Base-by-base conservation (phyloP, 2,888 invertebrate genomes). In the Rhagium mordax region DNA sequence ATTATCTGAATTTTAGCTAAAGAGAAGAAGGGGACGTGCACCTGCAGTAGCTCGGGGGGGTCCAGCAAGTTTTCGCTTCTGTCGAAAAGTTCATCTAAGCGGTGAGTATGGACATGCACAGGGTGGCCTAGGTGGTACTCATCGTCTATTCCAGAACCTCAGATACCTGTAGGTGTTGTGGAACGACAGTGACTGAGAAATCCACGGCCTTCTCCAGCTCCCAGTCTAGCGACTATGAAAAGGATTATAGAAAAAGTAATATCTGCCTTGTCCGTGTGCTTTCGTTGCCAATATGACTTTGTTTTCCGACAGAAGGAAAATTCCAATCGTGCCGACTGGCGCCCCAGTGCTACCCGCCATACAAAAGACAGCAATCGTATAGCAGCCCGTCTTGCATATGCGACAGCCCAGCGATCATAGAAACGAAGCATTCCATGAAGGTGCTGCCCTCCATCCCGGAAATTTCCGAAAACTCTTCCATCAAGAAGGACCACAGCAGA, bases 401-500 rank as follows among this genome's bases (percentile, higher is more conserved):
- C 29, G 69, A 79, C 59, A 71, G 71, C n/a, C 79, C 79, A 7
- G 81, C 83, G 0, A 62, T 77, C 3, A 79, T 83, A 10, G 83
- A 82, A 20, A 75, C 82, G 1, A 79, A 79, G 41, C 76, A 79
- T 1, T 79, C 82, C 0, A 78, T 80, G 78, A 82, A 81, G 71
- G 66, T 77, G 10, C 59, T 84, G 10, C 81, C 83, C 0, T 82
- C 82, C 0, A 82, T 83, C 15, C 80, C 78, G 5, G 83, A 83
- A 74, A 79, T 82, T 49, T 79, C 82, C 2, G 84, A 84, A 70
- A 53, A 76, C 4, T 81, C 80, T 0, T 29, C 74, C 5, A 15
- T 48, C 47, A 71, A 65, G 33, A 71, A 69, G 21, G 61, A 55
- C 13, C n/a, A 20, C 13, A 16, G 18, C 16, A 69, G 33, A 53